Base-by-base conservation (phyloP, 1,140 invertebrate species). In the Drosophila parvula region DNA sequence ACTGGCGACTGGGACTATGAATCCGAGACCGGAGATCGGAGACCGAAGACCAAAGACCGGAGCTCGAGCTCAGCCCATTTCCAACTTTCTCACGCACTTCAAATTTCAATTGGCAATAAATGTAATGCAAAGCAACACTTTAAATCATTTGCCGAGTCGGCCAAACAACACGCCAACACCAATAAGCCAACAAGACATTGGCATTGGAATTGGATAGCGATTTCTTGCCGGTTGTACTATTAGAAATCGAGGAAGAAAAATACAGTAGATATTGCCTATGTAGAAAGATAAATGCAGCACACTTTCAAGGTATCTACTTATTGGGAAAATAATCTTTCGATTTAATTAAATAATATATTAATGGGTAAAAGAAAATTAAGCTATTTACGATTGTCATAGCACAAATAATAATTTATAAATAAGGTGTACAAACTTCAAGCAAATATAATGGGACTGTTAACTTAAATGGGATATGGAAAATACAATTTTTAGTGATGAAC, bases 81-180 rank as follows among this genome's bases (percentile, higher is more conserved):
- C 78, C 82, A 82, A 91, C 90, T 91, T 91, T 91, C 90, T 91
- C 90, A 91, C 90, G 90, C 90, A 91, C 90, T 91, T 91, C 90
- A 91, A 90, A 90, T 91, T 91, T 91, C 90, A 91, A 91, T 91
- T 90, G 90, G 90, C 90, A 91, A 91, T 91, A 91, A 91, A 91
- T 91, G 90, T 91, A 91, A 91, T 91, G 90, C 90, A 91, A 91
- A 82, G 90, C 90, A 91, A 91, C 90, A 91, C 90, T 91, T 91
- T 91, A 91, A 91, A 91, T 91, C 90, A 91, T 91, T 79, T 85
- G 82, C 83, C 62, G 82, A 85, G 82, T 81, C 67, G 48, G 41
- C 47, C 67, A 80, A 89, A 89, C 68, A 71, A 71, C 68, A 71
- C 85, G 84, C 77, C 84, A 89, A 83, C 84, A 88, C 81, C 84